Evolutionary conservation across 2,113 vertebrate species (phyloP).

Genomic region (Phalacrocorax carbo): DNA sequence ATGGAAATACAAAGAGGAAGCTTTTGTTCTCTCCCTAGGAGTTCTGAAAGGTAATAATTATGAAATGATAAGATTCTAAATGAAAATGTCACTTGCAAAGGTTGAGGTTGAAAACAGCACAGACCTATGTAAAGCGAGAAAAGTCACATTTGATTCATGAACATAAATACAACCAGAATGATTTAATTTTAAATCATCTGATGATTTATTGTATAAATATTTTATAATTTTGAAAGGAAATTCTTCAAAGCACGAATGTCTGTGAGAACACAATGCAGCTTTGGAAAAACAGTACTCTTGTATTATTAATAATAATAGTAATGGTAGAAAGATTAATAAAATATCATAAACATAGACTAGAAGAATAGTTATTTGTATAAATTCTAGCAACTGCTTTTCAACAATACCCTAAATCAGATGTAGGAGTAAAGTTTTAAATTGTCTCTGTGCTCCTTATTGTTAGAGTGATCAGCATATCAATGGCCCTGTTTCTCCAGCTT

Average conservation of each 20-base stretch:
- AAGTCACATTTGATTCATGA: conserved; percentile 72
- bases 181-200: conserved; percentile 73
- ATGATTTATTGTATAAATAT: conserved; percentile 75
- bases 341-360: conserved; percentile 20
- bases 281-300: conserved; percentile 34
- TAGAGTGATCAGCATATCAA: conserved; percentile 30
- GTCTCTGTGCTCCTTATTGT: background rate
- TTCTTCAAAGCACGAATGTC: conserved; percentile 52
- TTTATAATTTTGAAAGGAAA: conserved; percentile 65
- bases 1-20: conserved; percentile 73
- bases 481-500: background rate
- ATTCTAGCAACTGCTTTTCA: conserved; percentile 22
- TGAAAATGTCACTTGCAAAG: conserved; percentile 80
- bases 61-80: conserved; percentile 80
- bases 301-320: conserved; percentile 67
- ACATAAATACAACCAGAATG: conserved; percentile 67
- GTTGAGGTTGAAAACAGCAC: conserved; percentile 73
- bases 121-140: conserved; percentile 66
- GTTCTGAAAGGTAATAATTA: conserved; percentile 83
- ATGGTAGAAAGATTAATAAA: conserved; percentile 56
- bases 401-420: background rate
- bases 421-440: conserved; percentile 18
- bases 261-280: conserved; percentile 15
- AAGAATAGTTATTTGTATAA: conserved; percentile 13
- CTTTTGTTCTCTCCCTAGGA: conserved; percentile 75